phyloP scores from a whole-genome alignment of 1,140 invertebrate species.

The Bombyx mandarina region DNA sequence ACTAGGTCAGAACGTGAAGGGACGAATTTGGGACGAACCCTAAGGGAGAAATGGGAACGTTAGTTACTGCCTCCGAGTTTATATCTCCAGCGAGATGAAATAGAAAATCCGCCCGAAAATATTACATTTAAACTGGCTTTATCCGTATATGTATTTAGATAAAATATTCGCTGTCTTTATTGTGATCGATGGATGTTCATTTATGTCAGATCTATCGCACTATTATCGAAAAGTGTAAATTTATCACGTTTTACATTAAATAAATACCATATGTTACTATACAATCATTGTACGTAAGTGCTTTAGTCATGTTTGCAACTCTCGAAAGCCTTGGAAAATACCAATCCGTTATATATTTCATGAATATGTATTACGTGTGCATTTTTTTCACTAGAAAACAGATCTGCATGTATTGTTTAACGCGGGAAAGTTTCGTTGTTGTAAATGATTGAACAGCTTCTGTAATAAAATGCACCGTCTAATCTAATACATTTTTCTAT shows the following conservation, averaged over 20 bases:
- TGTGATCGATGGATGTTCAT: neutral
- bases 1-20: conserved; percentile 62
- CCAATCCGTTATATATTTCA: too few species aligned
- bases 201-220: neutral
- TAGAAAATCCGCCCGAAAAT: neutral
- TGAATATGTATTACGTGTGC: too few species aligned
- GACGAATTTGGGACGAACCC: conserved; percentile 58
- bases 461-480: too few species aligned
- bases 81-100: conserved; percentile 1
- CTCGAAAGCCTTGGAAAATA: too few species aligned
- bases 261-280: neutral
- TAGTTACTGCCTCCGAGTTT: conserved; percentile 2
- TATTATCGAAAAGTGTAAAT: neutral
- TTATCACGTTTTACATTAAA: neutral
- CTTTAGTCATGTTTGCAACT: too few species aligned
- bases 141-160: too few species aligned
- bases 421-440: too few species aligned
- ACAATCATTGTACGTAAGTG: neutral
- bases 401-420: too few species aligned
- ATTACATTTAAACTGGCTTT: too few species aligned
- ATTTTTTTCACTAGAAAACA: too few species aligned
- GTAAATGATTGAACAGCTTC: too few species aligned
- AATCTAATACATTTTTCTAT: too few species aligned
- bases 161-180: neutral
- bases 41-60: conserved; percentile 32